Percentiles rank a stretch among this genome's conserved stretches.
These are phyloP conservation scores for Sceloporus undulatus DNA, from an alignment of 2,113 vertebrate genomes.

Conservation along the genomic window DNA sequence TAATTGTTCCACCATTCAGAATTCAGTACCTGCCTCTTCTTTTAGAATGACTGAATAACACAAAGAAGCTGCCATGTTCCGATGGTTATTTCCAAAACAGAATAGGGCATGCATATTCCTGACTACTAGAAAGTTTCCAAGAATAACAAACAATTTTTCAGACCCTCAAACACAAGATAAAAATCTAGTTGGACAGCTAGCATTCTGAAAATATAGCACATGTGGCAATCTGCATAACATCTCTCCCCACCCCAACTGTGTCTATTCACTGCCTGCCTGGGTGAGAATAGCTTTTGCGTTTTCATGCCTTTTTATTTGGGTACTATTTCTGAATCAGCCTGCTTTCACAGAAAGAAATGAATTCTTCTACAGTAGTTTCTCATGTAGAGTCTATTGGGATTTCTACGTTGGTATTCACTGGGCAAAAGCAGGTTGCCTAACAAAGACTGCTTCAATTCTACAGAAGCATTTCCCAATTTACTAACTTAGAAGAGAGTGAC, in stretches of 20 bases:
- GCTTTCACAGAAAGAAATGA: slow-evolving; percentile 74
- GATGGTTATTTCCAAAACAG: slow-evolving; percentile 56
- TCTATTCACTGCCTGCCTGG: slow-evolving; percentile 82
- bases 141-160: slow-evolving; percentile 70
- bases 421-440: slow-evolving; percentile 71
- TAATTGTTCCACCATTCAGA: slow-evolving; percentile 25
- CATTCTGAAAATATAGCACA: slow-evolving; percentile 68
- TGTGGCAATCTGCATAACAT: slow-evolving; percentile 73
- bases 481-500: slow-evolving; percentile 75
- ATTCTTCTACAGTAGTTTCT: slow-evolving; percentile 81
- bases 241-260: slow-evolving; percentile 48
- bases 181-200: slow-evolving; percentile 70
- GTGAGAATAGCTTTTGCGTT: slow-evolving; percentile 81
- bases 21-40: slow-evolving; percentile 28
- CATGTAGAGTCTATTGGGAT: slow-evolving; percentile 78
- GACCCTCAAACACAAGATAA: slow-evolving; percentile 58
- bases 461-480: slow-evolving; percentile 81
- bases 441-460: slow-evolving; percentile 78
- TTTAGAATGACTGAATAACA: slow-evolving; percentile 20
- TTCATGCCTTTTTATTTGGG: slow-evolving; percentile 82
- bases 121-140: slow-evolving; percentile 69
- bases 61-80: slow-evolving; percentile 34
- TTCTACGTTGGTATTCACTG: slow-evolving; percentile 79
- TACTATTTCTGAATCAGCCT: slow-evolving; percentile 80
- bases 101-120: slow-evolving; percentile 71